Conservation (phyloP, 1,140 invertebrate genomes). For the Drusus annulatus region DNA sequence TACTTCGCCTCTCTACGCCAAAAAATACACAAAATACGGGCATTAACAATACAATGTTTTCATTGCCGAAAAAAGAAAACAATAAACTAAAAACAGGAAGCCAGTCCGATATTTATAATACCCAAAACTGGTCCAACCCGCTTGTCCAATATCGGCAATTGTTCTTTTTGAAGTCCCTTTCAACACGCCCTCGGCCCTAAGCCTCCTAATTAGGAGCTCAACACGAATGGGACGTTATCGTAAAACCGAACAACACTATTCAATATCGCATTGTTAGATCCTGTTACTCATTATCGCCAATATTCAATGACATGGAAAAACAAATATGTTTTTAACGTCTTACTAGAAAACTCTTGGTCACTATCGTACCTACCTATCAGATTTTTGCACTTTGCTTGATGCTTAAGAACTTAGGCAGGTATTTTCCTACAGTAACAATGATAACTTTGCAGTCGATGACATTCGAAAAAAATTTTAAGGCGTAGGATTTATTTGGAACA, state of each 20-base stretch:
- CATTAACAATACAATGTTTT: too few species aligned
- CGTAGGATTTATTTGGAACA: too few species aligned
- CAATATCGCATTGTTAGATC: constrained; percentile 28
- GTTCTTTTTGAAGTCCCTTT: neutral
- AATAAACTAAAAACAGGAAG: constrained; percentile 13
- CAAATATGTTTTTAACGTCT: constrained; percentile 3
- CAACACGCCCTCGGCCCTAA: constrained; percentile 31
- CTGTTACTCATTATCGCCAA: constrained; percentile 17
- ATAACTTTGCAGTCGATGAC: too few species aligned
- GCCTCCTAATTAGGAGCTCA: constrained; percentile 49
- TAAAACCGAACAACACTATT: constrained; percentile 23
- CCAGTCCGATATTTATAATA: neutral
- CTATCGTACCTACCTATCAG: too few species aligned
- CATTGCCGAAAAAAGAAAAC: neutral
- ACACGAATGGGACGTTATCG: constrained; percentile 52
- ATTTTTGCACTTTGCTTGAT: too few species aligned
- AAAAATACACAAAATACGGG: too few species aligned
- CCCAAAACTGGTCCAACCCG: constrained; percentile 28
- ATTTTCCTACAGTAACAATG: too few species aligned
- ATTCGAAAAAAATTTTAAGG: too few species aligned
- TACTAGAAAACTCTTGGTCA: neutral
- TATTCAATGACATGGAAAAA: neutral
- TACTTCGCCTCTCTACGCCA: too few species aligned
- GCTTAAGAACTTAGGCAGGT: too few species aligned
- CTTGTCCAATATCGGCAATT: neutral